Evolutionary conservation across 1,140 invertebrate species (phyloP).

Genomic region (Tetranychus cinnabarinus): DNA sequence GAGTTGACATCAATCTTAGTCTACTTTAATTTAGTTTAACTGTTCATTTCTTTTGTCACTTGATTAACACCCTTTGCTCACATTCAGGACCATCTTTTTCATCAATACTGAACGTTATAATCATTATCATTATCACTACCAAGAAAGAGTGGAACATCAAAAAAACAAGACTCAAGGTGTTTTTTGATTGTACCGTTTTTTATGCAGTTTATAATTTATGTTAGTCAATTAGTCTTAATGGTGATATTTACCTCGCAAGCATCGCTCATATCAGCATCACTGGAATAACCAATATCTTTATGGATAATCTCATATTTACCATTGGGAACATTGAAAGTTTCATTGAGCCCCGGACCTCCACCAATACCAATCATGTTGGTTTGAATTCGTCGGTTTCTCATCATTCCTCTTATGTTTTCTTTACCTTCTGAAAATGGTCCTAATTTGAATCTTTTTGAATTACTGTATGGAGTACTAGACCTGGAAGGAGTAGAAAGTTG

Average conservation of each 20-base stretch:
- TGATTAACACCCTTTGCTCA: too few relatives aligned
- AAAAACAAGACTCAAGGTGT: too few relatives aligned
- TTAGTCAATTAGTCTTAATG: too few relatives aligned
- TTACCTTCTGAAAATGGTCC: not conserved
- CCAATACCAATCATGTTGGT: not conserved
- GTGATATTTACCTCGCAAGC: constrained; percentile 4
- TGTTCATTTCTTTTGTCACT: too few relatives aligned
- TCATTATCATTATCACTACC: too few relatives aligned
- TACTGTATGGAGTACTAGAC: not conserved
- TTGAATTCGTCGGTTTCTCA: not conserved
- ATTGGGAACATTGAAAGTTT: not conserved
- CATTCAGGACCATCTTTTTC: too few relatives aligned
- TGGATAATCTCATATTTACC: constrained; percentile 8
- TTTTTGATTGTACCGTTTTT: too few relatives aligned
- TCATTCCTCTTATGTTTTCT: not conserved
- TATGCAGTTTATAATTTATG: too few relatives aligned
- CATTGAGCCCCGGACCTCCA: not conserved
- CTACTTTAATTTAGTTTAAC: too few relatives aligned
- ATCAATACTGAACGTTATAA: too few relatives aligned
- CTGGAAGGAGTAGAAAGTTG: not conserved
- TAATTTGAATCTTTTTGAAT: not conserved
- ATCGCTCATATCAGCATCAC: constrained; percentile 11
- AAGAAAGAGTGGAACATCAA: too few relatives aligned
- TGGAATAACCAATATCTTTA: constrained; percentile 11
- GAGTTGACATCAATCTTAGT: too few relatives aligned